Percentiles rank a stretch among this genome's conserved stretches.
phyloP scores from a whole-genome alignment of 2,797 vertebrate genomes.

The Cyclopterus lumpus region DNA sequence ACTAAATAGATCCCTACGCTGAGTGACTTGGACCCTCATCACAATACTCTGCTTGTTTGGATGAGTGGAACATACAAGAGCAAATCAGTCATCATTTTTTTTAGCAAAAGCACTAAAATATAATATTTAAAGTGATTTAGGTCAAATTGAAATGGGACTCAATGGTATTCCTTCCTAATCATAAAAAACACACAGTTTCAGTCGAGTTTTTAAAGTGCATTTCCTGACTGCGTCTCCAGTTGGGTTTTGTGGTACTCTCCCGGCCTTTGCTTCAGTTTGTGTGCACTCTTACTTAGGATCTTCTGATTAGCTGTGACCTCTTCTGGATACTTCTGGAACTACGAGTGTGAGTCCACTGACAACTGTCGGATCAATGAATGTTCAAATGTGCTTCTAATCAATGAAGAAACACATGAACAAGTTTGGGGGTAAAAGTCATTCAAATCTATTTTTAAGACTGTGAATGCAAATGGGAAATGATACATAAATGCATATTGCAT shows the following conservation, averaged over 20 bases:
- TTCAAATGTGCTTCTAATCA: neutral
- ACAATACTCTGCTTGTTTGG: constrained; percentile 9
- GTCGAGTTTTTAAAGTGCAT: neutral
- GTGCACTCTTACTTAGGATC: neutral
- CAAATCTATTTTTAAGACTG: neutral
- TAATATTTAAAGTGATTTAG: neutral
- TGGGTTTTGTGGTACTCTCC: neutral
- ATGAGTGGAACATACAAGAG: neutral
- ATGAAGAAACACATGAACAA: neutral
- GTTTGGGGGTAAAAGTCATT: neutral
- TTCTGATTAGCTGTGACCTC: constrained; percentile 46
- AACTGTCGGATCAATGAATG: neutral
- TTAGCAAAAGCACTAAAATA: neutral
- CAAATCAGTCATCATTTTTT: neutral
- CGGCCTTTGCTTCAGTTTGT: neutral
- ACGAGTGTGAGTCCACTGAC: neutral
- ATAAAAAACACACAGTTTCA: neutral
- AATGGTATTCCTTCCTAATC: neutral
- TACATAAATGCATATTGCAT: neutral
- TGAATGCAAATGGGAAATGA: neutral
- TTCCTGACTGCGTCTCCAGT: neutral
- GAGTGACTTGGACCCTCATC: constrained; percentile 15
- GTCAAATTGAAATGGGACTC: neutral
- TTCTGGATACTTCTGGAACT: constrained; percentile 57
- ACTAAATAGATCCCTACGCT: constrained; percentile 26